These are phyloP conservation scores for Rutilus rutilus DNA, from an alignment of 2,113 vertebrate genomes.

Conservation along the genomic window DNA sequence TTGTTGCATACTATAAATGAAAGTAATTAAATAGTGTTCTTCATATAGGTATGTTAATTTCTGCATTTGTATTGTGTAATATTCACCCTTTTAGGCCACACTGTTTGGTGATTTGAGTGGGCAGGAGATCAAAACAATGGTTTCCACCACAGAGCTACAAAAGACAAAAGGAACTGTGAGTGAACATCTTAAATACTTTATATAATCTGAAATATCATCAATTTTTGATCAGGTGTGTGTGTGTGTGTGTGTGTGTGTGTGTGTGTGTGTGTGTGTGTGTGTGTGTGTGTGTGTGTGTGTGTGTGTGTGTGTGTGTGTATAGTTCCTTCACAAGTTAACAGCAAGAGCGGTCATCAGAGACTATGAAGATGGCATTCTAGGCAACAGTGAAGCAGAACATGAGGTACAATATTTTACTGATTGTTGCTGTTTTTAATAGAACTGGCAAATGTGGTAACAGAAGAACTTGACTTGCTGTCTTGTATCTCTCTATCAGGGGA, in stretches of 20 bases:
- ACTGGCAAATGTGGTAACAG: not conserved
- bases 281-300: not conserved
- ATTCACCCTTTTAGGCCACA: conserved; percentile 74
- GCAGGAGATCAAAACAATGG: conserved; percentile 80
- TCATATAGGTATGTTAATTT: too few relatives aligned
- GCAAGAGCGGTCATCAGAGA: conserved; percentile 86
- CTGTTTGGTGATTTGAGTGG: conserved; percentile 79
- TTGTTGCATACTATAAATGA: too few relatives aligned
- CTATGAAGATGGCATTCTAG: conserved; percentile 85
- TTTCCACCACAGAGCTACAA: conserved; percentile 88
- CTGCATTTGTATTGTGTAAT: not conserved
- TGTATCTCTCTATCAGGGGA: conserved; percentile 73
- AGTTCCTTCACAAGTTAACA: conserved; percentile 88
- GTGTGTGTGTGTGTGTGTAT: conserved; percentile 13
- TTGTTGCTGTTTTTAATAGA: not conserved
- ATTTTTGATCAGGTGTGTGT: not conserved
- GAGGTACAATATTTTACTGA: conserved; percentile 75
- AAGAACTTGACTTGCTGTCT: not conserved
- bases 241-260: not conserved
- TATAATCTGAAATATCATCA: not conserved
- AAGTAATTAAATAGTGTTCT: too few relatives aligned
- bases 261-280: not conserved
- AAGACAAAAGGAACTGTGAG: conserved; percentile 87
- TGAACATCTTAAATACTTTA: conserved; percentile 11
- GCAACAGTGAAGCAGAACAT: conserved; percentile 76